phyloP scores from a whole-genome alignment of 2,888 invertebrate species.

The Caenorhabditis imperialis region DNA sequence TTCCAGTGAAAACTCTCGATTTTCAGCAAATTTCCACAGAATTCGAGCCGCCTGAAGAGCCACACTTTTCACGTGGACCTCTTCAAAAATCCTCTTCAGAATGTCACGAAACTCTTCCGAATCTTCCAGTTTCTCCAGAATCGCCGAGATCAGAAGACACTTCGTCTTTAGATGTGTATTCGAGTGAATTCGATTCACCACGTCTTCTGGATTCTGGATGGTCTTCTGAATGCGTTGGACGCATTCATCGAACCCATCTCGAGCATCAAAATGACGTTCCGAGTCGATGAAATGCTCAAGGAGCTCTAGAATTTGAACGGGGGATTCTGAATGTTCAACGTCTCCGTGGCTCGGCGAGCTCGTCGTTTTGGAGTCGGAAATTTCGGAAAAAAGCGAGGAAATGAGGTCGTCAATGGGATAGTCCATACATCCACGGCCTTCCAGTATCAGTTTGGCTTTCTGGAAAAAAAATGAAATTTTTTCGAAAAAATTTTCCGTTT shows the following conservation, averaged over 20 bases:
- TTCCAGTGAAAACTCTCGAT: slow-evolving; percentile 3
- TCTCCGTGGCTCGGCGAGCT: background rate
- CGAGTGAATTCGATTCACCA: slow-evolving; percentile 32
- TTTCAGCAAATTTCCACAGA: background rate
- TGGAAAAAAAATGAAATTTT: too few species aligned
- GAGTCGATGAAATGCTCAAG: slow-evolving; percentile 23
- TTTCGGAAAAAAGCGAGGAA: background rate
- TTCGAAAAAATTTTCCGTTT: too few species aligned
- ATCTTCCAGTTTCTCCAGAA: slow-evolving; percentile 5
- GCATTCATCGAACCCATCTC: slow-evolving; percentile 32
- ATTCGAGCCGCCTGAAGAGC: slow-evolving; percentile 1
- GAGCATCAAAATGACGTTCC: slow-evolving; percentile 14
- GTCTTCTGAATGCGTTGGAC: slow-evolving; percentile 7
- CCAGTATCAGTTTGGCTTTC: slow-evolving; percentile 23
- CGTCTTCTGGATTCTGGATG: background rate
- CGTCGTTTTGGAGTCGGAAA: background rate
- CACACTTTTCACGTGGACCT: slow-evolving; percentile 7
- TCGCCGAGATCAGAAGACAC: slow-evolving; percentile 3
- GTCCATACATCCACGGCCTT: slow-evolving; percentile 37
- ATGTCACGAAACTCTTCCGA: background rate
- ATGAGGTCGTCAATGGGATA: slow-evolving; percentile 5
- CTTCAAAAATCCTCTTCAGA: slow-evolving; percentile 2
- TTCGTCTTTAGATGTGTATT: slow-evolving; percentile 22
- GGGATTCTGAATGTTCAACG: background rate
- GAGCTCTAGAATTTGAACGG: background rate